Evolutionary conservation across 2,888 invertebrate species (phyloP), one percentile per base, ranked within the genome.

Genomic region (Sesia bembeciformis): DNA sequence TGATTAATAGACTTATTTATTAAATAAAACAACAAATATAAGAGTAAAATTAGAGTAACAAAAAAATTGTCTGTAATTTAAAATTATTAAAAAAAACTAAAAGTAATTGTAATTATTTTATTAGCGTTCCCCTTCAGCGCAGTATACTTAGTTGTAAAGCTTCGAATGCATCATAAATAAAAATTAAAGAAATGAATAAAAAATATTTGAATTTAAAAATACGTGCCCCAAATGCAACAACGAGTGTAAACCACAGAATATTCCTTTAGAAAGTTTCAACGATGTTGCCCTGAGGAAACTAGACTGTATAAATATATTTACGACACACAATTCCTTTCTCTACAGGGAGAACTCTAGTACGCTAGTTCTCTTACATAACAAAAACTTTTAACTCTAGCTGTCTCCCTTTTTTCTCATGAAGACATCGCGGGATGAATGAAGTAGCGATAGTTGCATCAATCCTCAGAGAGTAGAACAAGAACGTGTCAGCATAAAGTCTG

Each of bases 231-330:
- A 40, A 65, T 70, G 70, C 66, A 70, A 60, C 66, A 59, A 57
- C 58, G 60, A 64, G 63, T 62, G 64, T 72, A 72, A 73, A 74
- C 68, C 70, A 68, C 68, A 66, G 67, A 71, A 74, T 67, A 74
- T 72, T 72, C 70, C 71, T 72, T 69, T 73, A 72, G 74, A 71
- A 75, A 78, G 76, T 78, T 78, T 75, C 72, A 73, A 74, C 75
- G 72, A 66, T 65, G 67, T 62, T 62, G 67, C 71, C 71, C 66
- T 57, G 49, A 59, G 69, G 70, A 70, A 62, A 61, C 63, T 58
- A 59, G 62, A 60, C 66, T 71, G 66, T 69, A 68, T 72, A 72
- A 76, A 78, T 73, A 76, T 74, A 68, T 68, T 66, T 53, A 57
- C 54, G 58, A 56, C 58, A 55, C 23, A 46, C 46, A 46, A 46